Base-by-base conservation (phyloP, 2,797 vertebrate species). In the Acanthurus leucopareius region DNA sequence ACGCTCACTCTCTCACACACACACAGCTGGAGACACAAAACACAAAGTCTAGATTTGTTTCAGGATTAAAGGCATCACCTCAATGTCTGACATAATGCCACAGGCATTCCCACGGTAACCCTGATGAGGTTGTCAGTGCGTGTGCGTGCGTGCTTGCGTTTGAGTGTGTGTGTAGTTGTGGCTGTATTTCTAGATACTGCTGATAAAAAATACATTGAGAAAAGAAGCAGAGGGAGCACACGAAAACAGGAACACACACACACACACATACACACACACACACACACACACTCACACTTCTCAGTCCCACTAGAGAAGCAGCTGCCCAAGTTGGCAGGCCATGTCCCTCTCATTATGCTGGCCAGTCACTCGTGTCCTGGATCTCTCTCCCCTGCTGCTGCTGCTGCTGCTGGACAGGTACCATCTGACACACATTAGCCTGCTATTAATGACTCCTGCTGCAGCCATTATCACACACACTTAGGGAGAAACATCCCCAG, bases 21-120 rank as follows among this genome's bases (percentile, higher is more conserved):
- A 81, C 90, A 85, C 86, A 88, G 85, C 69, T 79, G 19, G 75
- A 86, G 59, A 88, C 69, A 40, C 89, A 79, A 84, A 85, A 63
- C 88, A 87, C 88, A 88, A 87, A 87, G 90, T 92, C 85, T 77
- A 86, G 86, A 91, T 93, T 92, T 94, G 91, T 92, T 89, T 91
- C 93, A 88, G 92, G 94, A 94, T 94, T 94, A 93, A 90, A 93
- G 83, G 77, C 91, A 86, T 84, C 87, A 92, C 91, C 91, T 94
- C 91, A 91, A 79, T 88, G 90, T 86, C 84, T 84, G 88, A 94
- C 84, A 91, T 79, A 91, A 85, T 91, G 94, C 94, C 90, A 84
- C 82, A 87, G 94, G 93, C 91, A 93, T 95, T 96, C 93, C 94
- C 95, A 95, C 92, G 91, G 93, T 92, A 93, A 95, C 93, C 84